Evolutionary conservation across 2,797 vertebrate species (phyloP), one percentile per base, ranked within the genome.

Genomic region (Morelia viridis): DNA sequence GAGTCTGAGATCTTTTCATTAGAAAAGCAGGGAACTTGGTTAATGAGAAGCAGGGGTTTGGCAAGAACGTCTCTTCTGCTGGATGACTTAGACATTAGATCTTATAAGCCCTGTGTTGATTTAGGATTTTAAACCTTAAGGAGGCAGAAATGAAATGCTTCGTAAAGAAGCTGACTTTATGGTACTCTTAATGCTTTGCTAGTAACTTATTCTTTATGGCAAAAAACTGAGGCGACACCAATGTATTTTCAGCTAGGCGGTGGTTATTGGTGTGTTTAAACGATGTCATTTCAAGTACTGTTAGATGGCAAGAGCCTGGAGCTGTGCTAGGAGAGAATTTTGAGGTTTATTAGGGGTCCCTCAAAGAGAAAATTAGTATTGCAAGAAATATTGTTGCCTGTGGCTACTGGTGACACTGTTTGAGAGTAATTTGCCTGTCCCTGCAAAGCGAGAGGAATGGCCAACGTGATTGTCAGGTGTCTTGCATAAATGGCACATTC

Each of bases 31-130:
- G 86, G 50, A 93, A 86, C 87, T 87, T n/a, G 87, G 65, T 88
- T 93, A 93, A 89, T 50, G 90, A 88, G 35, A 93, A 87, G 56
- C 88, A 94, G 94, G 56, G 91, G 58, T 83, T 93, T 91, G 64
- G 91, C 92, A 91, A 89, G 57, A 95, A 95, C 93, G 96, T 94
- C 26, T 28, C 93, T 94, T 93, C 91, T 90, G 71, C 50, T 89
- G 28, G 2, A 0, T 35, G 6, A 58, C 87, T 94, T 94, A 95
- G 91, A 94, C 93, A 88, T 92, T 95, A 95, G 90, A 90, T 93
- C 87, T 89, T 84, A 89, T 90, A 94, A 96, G 93, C 93, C 91
- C 92, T 90, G 84, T 35, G 65, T 92, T 87, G 89, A 92, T 96
- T 90, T 95, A 58, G 60, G n/a, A 94, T 94, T 94, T 94, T 85